Evolutionary conservation across 2,113 vertebrate species (phyloP).

Genomic region (Mystacornis crossleyi): DNA sequence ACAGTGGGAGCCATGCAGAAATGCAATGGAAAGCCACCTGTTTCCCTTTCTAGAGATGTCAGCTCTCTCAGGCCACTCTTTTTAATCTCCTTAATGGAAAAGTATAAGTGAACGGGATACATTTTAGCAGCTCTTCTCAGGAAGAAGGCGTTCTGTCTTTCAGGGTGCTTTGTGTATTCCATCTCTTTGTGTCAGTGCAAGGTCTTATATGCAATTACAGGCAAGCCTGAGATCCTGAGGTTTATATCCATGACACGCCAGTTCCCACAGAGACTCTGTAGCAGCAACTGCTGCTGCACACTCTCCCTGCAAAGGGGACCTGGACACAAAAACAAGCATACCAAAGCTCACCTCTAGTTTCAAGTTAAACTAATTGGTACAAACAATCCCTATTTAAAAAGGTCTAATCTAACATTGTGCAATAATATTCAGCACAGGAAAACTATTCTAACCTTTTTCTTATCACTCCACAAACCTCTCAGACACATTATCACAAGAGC

Average conservation of each 20-base stretch:
- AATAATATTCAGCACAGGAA: background rate
- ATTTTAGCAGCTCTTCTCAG: background rate
- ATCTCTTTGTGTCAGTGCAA: background rate
- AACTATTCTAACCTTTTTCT: background rate
- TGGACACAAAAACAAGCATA: background rate
- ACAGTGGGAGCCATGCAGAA: background rate
- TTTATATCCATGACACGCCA: background rate
- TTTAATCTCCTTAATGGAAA: background rate
- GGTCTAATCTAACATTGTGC: background rate
- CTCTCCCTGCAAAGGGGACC: background rate
- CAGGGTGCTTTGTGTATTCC: background rate
- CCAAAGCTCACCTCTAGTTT: background rate
- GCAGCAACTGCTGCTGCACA: background rate
- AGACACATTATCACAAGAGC: background rate
- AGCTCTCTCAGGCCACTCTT: background rate
- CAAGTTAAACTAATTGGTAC: background rate
- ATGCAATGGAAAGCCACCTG: background rate
- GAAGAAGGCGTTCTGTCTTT: background rate
- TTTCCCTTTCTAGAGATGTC: background rate
- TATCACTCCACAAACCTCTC: background rate
- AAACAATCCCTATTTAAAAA: background rate
- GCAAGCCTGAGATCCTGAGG: background rate
- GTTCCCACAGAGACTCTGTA: background rate
- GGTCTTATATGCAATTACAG: background rate
- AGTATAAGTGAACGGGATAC: background rate